Evolutionary conservation across 2,888 invertebrate genomes (phyloP).

Genomic region (Caenorhabditis zanzibari): DNA sequence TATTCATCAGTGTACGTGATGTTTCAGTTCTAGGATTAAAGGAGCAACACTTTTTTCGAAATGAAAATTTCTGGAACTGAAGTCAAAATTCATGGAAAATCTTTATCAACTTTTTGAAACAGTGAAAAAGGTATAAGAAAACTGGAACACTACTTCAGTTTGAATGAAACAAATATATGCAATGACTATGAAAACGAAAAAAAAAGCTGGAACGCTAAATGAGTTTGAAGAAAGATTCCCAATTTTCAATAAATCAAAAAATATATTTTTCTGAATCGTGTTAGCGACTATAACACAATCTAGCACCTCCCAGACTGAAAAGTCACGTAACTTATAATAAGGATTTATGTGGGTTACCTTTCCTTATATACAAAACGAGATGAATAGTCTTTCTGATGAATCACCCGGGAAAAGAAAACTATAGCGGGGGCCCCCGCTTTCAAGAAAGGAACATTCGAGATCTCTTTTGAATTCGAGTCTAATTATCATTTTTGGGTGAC

Average conservation of each 20-base stretch:
- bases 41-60: neutral
- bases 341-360: neutral
- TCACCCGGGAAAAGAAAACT: conserved; percentile 6
- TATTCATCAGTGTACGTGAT: neutral
- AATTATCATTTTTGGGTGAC: conserved; percentile 20
- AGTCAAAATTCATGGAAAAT: too few species aligned
- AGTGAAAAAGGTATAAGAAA: neutral
- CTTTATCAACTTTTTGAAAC: conserved; percentile 4
- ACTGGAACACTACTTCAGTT: neutral
- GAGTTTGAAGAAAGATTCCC: too few species aligned
- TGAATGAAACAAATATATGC: neutral
- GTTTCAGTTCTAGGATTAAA: neutral
- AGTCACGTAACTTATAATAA: neutral
- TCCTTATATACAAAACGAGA: conserved; percentile 21
- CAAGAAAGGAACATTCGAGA: conserved; percentile 21
- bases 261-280: neutral
- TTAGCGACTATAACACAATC: neutral
- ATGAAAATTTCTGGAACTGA: neutral
- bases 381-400: conserved; percentile 30
- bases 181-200: too few species aligned
- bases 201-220: too few species aligned
- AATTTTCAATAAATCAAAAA: too few species aligned
- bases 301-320: neutral
- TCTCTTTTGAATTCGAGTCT: conserved; percentile 6
- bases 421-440: neutral